Conservation (phyloP, 2,797 vertebrate genomes). For the Urophycis tenuis region DNA sequence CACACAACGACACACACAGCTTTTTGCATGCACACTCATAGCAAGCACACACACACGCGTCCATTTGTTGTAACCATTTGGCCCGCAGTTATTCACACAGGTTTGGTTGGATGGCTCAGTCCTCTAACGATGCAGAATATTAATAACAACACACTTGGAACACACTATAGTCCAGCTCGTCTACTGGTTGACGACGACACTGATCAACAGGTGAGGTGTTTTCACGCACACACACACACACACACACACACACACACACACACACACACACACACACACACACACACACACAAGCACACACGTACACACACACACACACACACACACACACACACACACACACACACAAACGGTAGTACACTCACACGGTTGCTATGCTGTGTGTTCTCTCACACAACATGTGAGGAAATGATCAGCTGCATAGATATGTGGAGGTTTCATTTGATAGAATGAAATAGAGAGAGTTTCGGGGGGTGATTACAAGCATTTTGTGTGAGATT, state of each 20-base stretch:
- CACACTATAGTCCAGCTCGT: slow-evolving; percentile 57
- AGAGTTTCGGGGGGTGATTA: neutral
- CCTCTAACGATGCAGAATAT: slow-evolving; percentile 47
- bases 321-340: neutral
- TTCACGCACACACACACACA: neutral
- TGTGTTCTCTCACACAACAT: neutral
- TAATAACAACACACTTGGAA: slow-evolving; percentile 45
- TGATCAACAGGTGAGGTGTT: slow-evolving; percentile 66
- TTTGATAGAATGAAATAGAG: neutral
- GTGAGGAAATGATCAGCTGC: slow-evolving; percentile 1
- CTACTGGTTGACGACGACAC: slow-evolving; percentile 50
- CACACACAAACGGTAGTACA: neutral
- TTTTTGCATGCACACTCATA: no score
- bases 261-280: neutral
- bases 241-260: neutral
- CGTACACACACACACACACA: no score
- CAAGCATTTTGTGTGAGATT: neutral
- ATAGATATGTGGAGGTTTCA: slow-evolving; percentile 3
- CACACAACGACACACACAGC: no score
- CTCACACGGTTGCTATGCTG: neutral
- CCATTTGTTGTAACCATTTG: slow-evolving; percentile 17
- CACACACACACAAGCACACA: neutral
- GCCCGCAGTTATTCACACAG: slow-evolving; percentile 31
- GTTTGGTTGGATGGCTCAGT: slow-evolving; percentile 22
- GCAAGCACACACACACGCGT: neutral